Evolutionary conservation across 2,113 vertebrate genomes (phyloP).

Genomic region (Triplophysa siluroides): DNA sequence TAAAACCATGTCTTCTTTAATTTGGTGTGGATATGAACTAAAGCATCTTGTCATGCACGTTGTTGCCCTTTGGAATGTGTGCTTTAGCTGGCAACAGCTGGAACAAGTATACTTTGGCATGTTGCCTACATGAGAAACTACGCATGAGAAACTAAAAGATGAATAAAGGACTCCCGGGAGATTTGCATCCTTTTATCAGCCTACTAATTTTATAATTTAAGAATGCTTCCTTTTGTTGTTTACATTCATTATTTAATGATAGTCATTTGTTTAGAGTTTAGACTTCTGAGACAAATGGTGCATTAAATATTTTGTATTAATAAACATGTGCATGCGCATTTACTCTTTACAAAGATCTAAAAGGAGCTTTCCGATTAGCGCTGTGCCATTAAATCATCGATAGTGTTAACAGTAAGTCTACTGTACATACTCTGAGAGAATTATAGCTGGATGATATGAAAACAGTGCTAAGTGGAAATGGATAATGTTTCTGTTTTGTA

Average conservation of each 20-base stretch:
- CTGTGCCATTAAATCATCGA: neutral
- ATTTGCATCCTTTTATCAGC: neutral
- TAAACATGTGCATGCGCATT: neutral
- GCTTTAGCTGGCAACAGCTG: constrained; percentile 16
- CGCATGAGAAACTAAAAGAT: constrained; percentile 29
- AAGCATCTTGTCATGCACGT: constrained; percentile 16
- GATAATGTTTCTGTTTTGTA: neutral
- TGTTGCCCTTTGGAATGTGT: constrained; percentile 35
- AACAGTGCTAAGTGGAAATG: too few relatives aligned
- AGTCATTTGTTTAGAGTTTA: neutral
- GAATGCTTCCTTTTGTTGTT: neutral
- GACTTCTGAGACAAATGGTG: neutral
- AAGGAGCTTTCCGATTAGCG: neutral
- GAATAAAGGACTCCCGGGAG: constrained; percentile 10
- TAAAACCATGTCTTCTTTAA: constrained; percentile 12
- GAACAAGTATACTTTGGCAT: constrained; percentile 36
- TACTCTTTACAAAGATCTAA: neutral
- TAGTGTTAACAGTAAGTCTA: too few relatives aligned
- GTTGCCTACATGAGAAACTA: constrained; percentile 22
- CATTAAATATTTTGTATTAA: neutral
- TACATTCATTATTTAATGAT: neutral
- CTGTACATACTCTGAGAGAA: too few relatives aligned
- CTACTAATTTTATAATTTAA: neutral
- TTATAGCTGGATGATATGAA: too few relatives aligned
- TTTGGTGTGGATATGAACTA: constrained; percentile 11